Evolutionary conservation across 2,797 vertebrate species (phyloP).

Genomic region (Manis crassicaudata): DNA sequence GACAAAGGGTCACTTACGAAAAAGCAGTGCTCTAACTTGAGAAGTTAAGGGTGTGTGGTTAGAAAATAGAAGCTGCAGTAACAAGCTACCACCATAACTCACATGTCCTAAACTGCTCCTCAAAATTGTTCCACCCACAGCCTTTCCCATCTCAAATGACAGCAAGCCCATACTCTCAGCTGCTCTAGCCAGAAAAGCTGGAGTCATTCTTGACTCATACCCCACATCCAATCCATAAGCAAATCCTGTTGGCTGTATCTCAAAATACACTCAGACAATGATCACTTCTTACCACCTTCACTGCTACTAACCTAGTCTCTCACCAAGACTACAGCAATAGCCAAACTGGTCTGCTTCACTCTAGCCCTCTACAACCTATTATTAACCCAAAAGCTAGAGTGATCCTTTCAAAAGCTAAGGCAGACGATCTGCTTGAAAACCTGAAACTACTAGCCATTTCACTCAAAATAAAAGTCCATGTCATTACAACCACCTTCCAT

Average conservation of each 20-base stretch:
- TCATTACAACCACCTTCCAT: not conserved
- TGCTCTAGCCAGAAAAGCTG: not conserved
- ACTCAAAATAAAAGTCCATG: constrained; percentile 51
- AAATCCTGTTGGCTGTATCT: constrained; percentile 22
- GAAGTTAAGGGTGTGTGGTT: not conserved
- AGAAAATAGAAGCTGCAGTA: constrained; percentile 52
- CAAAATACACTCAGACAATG: constrained; percentile 8
- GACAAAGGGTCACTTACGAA: constrained; percentile 22
- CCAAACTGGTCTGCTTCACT: constrained; percentile 29
- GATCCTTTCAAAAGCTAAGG: constrained; percentile 38
- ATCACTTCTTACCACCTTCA: not conserved
- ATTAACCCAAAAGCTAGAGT: not conserved
- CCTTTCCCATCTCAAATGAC: constrained; percentile 28
- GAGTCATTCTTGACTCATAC: constrained; percentile 29
- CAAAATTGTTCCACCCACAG: constrained; percentile 7
- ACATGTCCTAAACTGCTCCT: constrained; percentile 24
- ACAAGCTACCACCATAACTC: constrained; percentile 22
- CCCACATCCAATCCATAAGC: constrained; percentile 29
- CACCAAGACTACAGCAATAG: not conserved
- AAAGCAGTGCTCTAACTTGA: not conserved
- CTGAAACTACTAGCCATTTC: not conserved
- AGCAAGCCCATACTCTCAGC: constrained; percentile 15
- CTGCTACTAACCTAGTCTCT: not conserved
- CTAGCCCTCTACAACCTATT: not conserved
- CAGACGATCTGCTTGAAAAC: constrained; percentile 28